Percentiles rank a stretch among this genome's conserved stretches.
Evolutionary conservation across 2,888 invertebrate species (phyloP).

Genomic region (Phrixothrix hirtus): DNA sequence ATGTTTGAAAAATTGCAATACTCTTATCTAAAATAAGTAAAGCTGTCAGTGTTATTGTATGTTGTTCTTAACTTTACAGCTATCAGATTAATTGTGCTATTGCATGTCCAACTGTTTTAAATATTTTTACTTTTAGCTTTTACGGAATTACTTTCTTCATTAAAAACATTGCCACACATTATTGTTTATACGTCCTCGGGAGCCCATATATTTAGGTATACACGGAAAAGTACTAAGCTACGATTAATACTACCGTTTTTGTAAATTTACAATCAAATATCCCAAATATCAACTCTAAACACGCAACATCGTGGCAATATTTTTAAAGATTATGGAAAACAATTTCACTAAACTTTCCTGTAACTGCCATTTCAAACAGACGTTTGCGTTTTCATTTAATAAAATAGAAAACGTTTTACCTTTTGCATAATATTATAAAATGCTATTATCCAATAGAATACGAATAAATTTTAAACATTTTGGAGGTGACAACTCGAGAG

Average conservation of each 20-base stretch:
- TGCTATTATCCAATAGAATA: too few relatives aligned
- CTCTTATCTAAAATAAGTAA: conserved; percentile 30
- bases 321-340: not conserved
- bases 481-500: too few relatives aligned
- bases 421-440: too few relatives aligned
- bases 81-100: conserved; percentile 44
- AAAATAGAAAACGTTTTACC: too few relatives aligned
- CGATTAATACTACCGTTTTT: conserved; percentile 26
- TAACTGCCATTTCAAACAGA: too few relatives aligned
- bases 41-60: conserved; percentile 32
- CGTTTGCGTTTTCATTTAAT: too few relatives aligned
- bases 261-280: conserved; percentile 20
- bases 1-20: conserved; percentile 28
- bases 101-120: conserved; percentile 40
- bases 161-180: conserved; percentile 30
- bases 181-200: conserved; percentile 26
- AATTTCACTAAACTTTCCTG: too few relatives aligned
- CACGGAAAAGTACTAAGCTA: conserved; percentile 27
- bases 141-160: conserved; percentile 38
- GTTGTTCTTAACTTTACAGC: conserved; percentile 33
- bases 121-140: conserved; percentile 38
- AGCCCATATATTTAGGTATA: conserved; percentile 21
- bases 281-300: conserved; percentile 15
- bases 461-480: too few relatives aligned
- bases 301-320: conserved; percentile 5